Percentiles rank a stretch among this genome's conserved stretches.
phyloP scores from a whole-genome alignment of 1,140 invertebrate genomes.

The Euura lappo region DNA sequence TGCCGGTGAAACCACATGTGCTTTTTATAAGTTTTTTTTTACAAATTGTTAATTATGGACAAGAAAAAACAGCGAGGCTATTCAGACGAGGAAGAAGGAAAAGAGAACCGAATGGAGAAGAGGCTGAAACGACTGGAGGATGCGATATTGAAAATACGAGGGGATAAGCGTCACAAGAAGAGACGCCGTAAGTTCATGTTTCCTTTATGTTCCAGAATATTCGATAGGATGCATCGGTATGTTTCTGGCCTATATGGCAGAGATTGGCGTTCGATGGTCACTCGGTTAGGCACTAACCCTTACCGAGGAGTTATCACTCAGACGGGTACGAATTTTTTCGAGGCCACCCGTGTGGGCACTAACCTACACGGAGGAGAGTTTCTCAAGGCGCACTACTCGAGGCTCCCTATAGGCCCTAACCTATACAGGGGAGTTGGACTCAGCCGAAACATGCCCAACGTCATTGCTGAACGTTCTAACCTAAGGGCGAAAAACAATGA shows the following conservation, averaged over 20 bases:
- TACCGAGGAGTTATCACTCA: slow-evolving; percentile 14
- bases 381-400: slow-evolving; percentile 11
- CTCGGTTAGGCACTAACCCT: slow-evolving; percentile 15
- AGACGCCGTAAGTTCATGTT: slow-evolving; percentile 14
- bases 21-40: neutral
- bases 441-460: neutral
- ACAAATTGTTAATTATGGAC: slow-evolving; percentile 12
- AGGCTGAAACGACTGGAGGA: slow-evolving; percentile 12
- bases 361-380: slow-evolving; percentile 18
- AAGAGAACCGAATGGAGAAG: slow-evolving; percentile 15
- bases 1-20: slow-evolving; percentile 14
- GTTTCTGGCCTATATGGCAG: slow-evolving; percentile 3
- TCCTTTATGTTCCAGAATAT: neutral
- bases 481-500: neutral
- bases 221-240: neutral
- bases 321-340: slow-evolving; percentile 7
- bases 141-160: slow-evolving; percentile 9
- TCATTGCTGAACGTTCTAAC: neutral
- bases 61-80: slow-evolving; percentile 11
- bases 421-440: slow-evolving; percentile 1
- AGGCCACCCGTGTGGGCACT: slow-evolving; percentile 12
- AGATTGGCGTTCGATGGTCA: slow-evolving; percentile 9
- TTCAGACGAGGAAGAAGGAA: neutral
- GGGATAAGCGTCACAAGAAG: slow-evolving; percentile 12
- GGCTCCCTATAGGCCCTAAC: slow-evolving; percentile 9